Percentiles rank a stretch among this genome's conserved stretches.
Evolutionary conservation across 2,797 vertebrate species (phyloP).

Genomic region (Australoheros facetus): DNA sequence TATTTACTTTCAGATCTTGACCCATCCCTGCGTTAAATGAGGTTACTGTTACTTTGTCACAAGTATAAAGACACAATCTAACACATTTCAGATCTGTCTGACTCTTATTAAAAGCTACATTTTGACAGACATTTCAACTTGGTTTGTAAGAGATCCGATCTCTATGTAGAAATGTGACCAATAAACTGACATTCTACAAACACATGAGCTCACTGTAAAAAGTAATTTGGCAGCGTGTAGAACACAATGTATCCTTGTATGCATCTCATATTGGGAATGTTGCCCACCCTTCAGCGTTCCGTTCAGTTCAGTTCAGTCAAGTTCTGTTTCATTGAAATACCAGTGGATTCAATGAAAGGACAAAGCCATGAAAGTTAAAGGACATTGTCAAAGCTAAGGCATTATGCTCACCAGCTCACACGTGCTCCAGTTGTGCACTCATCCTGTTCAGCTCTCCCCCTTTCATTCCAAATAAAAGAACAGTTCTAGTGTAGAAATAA

Average conservation of each 20-base stretch:
- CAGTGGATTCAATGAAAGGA: too few species aligned
- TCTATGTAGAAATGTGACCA: neutral
- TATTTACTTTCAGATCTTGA: too few species aligned
- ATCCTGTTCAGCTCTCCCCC: fast-evolving
- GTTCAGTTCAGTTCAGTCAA: neutral
- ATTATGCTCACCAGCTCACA: neutral
- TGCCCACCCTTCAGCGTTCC: fast-evolving
- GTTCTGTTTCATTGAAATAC: neutral
- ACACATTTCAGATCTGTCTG: neutral
- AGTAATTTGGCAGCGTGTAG: neutral
- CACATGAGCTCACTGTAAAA: neutral
- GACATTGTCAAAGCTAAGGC: neutral
- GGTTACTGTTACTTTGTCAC: too few species aligned
- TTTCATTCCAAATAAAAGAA: neutral
- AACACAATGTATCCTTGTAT: neutral
- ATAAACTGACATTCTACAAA: neutral
- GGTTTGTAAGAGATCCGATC: neutral
- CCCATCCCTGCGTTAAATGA: too few species aligned
- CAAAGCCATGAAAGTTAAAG: too few species aligned
- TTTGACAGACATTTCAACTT: neutral
- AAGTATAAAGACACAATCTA: neutral
- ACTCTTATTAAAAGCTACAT: too few species aligned
- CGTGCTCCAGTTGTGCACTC: fast-evolving
- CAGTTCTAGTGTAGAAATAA: neutral
- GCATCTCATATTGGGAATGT: fast-evolving